Conservation (phyloP, 2,113 vertebrate genomes). For the Vulpes lagopus region DNA sequence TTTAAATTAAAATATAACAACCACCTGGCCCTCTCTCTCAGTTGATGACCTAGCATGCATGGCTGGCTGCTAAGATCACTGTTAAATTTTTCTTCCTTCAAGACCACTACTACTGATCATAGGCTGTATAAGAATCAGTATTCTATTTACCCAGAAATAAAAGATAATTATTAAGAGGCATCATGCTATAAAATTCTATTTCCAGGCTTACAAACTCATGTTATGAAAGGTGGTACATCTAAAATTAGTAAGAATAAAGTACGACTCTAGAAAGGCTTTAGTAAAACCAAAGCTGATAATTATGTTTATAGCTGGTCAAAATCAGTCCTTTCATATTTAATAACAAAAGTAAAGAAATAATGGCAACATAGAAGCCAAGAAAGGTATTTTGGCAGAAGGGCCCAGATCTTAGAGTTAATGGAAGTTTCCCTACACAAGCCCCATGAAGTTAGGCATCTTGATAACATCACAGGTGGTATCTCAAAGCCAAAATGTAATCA, state of each 20-base stretch:
- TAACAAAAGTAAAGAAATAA: conserved; percentile 30
- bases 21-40: not conserved
- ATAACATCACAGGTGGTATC: not conserved
- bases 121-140: not conserved
- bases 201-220: conserved; percentile 53
- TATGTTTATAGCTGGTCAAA: conserved; percentile 37
- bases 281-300: conserved; percentile 45
- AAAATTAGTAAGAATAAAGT: conserved; percentile 60
- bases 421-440: not conserved
- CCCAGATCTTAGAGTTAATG: not conserved
- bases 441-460: not conserved
- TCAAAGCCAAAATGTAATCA: not conserved
- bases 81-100: not conserved
- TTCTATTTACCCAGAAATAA: conserved; percentile 27
- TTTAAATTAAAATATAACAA: not conserved
- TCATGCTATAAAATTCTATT: conserved; percentile 34
- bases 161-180: not conserved
- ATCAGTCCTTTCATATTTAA: conserved; percentile 63
- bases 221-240: conserved; percentile 38
- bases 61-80: not conserved
- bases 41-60: not conserved
- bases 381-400: not conserved
- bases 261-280: not conserved
- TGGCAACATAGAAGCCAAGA: not conserved
- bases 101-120: not conserved